phyloP scores from a whole-genome alignment of 2,888 invertebrate species.

The Ophraella communa region DNA sequence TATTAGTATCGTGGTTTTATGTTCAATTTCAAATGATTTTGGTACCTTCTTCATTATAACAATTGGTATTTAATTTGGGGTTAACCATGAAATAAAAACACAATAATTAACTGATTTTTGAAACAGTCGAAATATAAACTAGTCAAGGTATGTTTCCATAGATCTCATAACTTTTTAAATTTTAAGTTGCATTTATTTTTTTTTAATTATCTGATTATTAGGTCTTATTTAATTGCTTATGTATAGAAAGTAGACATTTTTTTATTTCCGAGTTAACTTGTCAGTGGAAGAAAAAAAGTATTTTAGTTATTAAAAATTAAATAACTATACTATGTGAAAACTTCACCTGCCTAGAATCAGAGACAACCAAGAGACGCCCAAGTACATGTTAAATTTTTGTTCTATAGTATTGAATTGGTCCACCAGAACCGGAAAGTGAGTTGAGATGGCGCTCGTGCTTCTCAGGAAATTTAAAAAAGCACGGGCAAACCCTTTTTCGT shows the following conservation, averaged over 20 bases:
- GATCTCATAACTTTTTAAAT: constrained; percentile 32
- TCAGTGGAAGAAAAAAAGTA: neutral
- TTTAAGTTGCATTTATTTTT: constrained; percentile 21
- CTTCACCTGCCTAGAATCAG: too few species aligned
- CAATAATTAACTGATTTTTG: constrained; percentile 1
- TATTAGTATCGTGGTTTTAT: too few species aligned
- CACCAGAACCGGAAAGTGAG: too few species aligned
- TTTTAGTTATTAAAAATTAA: neutral
- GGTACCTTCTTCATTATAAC: too few species aligned
- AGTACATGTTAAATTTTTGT: too few species aligned
- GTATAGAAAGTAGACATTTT: constrained; percentile 3
- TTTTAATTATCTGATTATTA: constrained; percentile 6
- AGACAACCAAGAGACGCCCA: too few species aligned
- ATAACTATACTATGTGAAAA: neutral
- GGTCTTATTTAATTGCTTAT: constrained; percentile 5
- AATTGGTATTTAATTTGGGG: neutral
- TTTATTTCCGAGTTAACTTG: constrained; percentile 11
- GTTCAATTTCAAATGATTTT: too few species aligned
- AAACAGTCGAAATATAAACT: constrained; percentile 18
- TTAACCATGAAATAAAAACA: neutral
- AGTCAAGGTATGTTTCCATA: constrained; percentile 21
- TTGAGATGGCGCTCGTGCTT: too few species aligned
- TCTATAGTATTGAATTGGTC: too few species aligned
- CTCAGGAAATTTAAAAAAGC: too few species aligned
- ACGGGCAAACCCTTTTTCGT: too few species aligned